phyloP scores from a whole-genome alignment of 2,888 invertebrate species.

The Neocrepidodera transversa region DNA sequence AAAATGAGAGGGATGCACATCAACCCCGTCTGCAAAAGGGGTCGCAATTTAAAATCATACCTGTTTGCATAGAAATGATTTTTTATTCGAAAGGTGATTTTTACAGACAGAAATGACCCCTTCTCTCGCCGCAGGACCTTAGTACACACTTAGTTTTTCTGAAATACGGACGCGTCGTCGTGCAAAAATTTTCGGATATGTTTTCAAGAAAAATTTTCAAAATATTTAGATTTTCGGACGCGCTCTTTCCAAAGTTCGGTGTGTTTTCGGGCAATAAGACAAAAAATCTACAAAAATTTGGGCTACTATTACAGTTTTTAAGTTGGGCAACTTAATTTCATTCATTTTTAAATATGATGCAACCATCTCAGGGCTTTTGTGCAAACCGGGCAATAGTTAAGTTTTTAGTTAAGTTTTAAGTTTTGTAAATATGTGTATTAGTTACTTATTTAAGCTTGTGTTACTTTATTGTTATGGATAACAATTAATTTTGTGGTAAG shows the following conservation, averaged over 20 bases:
- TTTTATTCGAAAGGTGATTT: constrained; percentile 54
- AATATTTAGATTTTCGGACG: constrained; percentile 19
- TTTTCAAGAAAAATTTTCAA: constrained; percentile 38
- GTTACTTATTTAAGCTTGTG: constrained; percentile 10
- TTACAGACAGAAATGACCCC: constrained; percentile 57
- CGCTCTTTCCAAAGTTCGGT: constrained; percentile 31
- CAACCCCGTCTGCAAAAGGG: constrained; percentile 42
- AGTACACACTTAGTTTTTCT: constrained; percentile 48
- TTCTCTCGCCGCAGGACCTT: constrained; percentile 43
- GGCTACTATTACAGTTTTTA: constrained; percentile 32
- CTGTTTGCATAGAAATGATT: constrained; percentile 54
- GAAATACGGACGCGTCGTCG: constrained; percentile 46
- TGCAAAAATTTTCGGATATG: constrained; percentile 42
- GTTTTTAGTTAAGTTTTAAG: constrained; percentile 29
- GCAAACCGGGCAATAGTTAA: constrained; percentile 55
- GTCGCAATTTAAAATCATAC: constrained; percentile 51
- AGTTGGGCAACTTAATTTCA: constrained; percentile 36
- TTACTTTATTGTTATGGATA: background rate
- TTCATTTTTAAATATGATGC: constrained; percentile 38
- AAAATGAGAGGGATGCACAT: constrained; percentile 31
- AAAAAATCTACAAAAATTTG: constrained; percentile 25
- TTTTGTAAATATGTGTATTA: constrained; percentile 26
- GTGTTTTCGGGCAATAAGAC: constrained; percentile 43
- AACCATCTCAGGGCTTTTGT: constrained; percentile 60
- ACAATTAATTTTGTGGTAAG: constrained; percentile 1